Evolutionary conservation across 2,113 vertebrate genomes (phyloP).

Genomic region (Dunckerocampus dactyliophorus): DNA sequence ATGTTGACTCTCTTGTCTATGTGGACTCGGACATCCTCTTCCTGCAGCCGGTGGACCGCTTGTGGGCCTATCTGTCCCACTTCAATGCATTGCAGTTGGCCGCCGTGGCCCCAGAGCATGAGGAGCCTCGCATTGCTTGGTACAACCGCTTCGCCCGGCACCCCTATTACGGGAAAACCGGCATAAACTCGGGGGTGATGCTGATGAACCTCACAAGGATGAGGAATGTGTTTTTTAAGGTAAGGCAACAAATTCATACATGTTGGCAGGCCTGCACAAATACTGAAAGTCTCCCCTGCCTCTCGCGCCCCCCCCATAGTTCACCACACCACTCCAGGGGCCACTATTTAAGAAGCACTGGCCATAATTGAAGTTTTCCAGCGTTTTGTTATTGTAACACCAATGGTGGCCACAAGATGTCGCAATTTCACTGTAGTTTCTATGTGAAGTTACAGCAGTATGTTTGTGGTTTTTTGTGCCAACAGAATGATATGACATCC

Average conservation of each 20-base stretch:
- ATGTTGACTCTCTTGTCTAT: slow-evolving; percentile 89
- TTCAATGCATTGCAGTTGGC: slow-evolving; percentile 89
- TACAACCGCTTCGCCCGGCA: slow-evolving; percentile 97
- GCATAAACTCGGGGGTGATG: slow-evolving; percentile 97
- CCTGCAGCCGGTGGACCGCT: slow-evolving; percentile 87
- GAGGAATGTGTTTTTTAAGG: slow-evolving; percentile 87
- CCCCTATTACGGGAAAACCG: slow-evolving; percentile 89
- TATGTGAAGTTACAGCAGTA: neutral
- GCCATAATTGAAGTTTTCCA: neutral
- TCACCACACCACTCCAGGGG: too few relatives aligned
- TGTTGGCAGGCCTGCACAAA: too few relatives aligned
- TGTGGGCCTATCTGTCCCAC: slow-evolving; percentile 84
- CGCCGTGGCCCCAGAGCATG: slow-evolving; percentile 93
- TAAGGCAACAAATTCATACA: too few relatives aligned
- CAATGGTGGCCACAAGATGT: slow-evolving; percentile 45
- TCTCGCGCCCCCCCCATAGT: too few relatives aligned
- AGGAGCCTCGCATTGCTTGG: slow-evolving; percentile 94
- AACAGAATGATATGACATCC: slow-evolving; percentile 89
- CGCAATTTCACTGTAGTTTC: slow-evolving; percentile 15
- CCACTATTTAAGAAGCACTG: too few relatives aligned
- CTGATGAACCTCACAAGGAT: slow-evolving; percentile 97
- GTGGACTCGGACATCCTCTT: slow-evolving; percentile 96
- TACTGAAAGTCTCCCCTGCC: too few relatives aligned
- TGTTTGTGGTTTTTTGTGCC: slow-evolving; percentile 1
- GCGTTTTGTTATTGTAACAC: slow-evolving; percentile 1